A percentile compares a stretch with the other conserved stretches of the same genome.
Conservation (phyloP, 2,888 invertebrate species). For the Archips xylosteana region DNA sequence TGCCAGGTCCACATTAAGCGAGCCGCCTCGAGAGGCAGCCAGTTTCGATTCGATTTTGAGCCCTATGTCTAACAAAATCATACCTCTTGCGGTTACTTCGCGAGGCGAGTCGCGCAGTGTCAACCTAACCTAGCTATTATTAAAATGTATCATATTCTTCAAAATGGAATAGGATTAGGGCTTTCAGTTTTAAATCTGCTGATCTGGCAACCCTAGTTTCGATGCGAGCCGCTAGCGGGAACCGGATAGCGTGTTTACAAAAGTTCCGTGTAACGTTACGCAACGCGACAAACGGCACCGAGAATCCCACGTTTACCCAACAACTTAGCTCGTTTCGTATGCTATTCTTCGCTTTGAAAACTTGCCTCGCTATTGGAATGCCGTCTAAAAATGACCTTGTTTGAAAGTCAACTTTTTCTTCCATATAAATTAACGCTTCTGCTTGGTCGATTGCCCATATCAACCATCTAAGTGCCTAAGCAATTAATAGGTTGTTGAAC, state of each 20-base stretch:
- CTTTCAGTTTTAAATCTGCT: background rate
- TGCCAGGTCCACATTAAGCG: no score
- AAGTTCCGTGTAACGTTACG: constrained; percentile 63
- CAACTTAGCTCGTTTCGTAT: constrained; percentile 51
- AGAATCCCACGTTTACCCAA: constrained; percentile 51
- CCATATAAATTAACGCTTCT: background rate
- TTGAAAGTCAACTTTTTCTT: constrained; percentile 20
- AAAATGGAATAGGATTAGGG: no score
- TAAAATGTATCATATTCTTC: no score
- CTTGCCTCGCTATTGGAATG: constrained; percentile 47
- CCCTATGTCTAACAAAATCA: no score
- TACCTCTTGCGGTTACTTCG: no score
- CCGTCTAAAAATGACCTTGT: constrained; percentile 23
- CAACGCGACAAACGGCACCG: constrained; percentile 62
- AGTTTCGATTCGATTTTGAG: no score
- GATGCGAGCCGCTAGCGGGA: constrained; percentile 43
- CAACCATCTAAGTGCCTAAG: constrained; percentile 13
- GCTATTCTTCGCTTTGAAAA: constrained; percentile 52
- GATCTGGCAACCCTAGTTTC: background rate
- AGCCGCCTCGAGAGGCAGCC: no score
- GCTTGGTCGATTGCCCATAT: background rate
- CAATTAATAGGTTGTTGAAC: constrained; percentile 21
- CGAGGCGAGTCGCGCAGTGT: no score
- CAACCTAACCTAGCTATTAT: no score
- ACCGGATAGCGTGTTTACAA: constrained; percentile 67